Base-by-base conservation (phyloP, 2,888 invertebrate species). In the Noctuana brunneofusca region DNA sequence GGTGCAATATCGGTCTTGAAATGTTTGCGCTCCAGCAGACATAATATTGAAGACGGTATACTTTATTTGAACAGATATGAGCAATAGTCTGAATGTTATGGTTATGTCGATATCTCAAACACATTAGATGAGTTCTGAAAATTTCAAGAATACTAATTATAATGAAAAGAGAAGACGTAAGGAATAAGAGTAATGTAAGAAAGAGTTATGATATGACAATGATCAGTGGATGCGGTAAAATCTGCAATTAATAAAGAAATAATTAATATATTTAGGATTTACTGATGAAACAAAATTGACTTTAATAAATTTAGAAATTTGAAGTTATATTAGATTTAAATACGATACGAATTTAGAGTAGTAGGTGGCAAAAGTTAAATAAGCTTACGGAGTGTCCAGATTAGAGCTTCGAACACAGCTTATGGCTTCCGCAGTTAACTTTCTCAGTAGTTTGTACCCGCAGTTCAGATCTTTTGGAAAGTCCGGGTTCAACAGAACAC, bases 321-420 rank as follows among this genome's bases (percentile, higher is more conserved):
- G 20, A 35, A 35, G 35, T n/a, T 20, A 24, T 12, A 22, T 2
- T 48, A n/a, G 14, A 27, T 14, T 27, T 14, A 16, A 24, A 16
- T 27, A n/a, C 24, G 6, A 50, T 22, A 27, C 27, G 49, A 50
- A 14, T 27, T 27, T 24, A 12, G 20, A 8, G 22, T 49, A 46
- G 12, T 24, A 27, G 24, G 43, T 46, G 30, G 32, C 12, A 18
- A 60, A 24, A 48, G 38, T 46, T 30, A 12, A 11, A 35, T 54
- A 3, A 55, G 73, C 89, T 84, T 72, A 91, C 90, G 90, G 87
- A 1, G 70, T 73, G 0, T 85, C 84, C 53, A 86, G 69, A 24
- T 74, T 76, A 14, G 75, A 78, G 5, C 77, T 71, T 2, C 87
- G 73, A 0, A 78, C 79, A 63, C 90, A 91, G 41, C 76, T 78